Evolutionary conservation across 2,113 vertebrate species (phyloP), one percentile per base, ranked within the genome.

Genomic region (Burhinus bistriatus): DNA sequence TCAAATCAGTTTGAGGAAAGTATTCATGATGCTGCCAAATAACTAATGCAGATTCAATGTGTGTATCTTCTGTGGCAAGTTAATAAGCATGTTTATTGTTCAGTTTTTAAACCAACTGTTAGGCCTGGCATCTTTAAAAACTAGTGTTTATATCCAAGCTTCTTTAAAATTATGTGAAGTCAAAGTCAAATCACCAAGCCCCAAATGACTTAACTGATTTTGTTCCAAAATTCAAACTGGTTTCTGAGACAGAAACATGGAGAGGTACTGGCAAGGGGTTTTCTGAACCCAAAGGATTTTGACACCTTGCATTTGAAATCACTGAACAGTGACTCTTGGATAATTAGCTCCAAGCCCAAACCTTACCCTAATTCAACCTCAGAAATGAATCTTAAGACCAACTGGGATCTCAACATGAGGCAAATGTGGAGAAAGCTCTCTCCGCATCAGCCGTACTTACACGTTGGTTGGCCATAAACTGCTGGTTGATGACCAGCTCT

Each of bases 101-200:
- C 83, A 62, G 62, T 70, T 95, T 95, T 88, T 70, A 93, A 95
- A 83, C 44, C 81, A 84, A 55, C 83, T 81, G 70, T 61, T 93
- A 64, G 14, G 57, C 58, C 78, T 97, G 92, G 68, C 45, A 90
- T 90, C 82, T 83, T 87, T 80, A 40, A 86, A 95, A 95, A 49
- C 8, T 27, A 30, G 58, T 61, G 66, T 61, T 95, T 87, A 18
- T 57, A 85, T 45, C n/a, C 45, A 71, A 72, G 34, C 15, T 87
- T 29, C 78, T 92, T 84, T 49, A 87, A 84, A 83, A 71, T 55
- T 36, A 59, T 58, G 25, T 42, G 52, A 70, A 76, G 40, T 68
- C 42, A 21, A 70, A 92, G 38, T 82, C 76, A 79, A 84, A 89
- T 91, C 45, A 61, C 30, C 16, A 68, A 77, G n/a, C 38, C 61